phyloP scores from a whole-genome alignment of 2,888 invertebrate genomes.

The Diarsia dahlii region DNA sequence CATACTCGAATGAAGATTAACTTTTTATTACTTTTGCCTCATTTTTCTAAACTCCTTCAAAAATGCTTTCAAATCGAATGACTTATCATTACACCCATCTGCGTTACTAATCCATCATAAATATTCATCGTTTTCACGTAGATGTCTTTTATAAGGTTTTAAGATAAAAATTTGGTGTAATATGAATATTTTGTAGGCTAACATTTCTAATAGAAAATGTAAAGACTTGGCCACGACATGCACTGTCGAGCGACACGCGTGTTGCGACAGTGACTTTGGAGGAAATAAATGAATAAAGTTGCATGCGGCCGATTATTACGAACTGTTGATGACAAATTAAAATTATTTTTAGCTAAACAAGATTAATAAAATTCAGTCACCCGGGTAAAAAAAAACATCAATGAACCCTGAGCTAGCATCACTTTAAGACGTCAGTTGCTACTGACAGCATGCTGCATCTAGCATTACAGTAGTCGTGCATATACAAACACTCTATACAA shows the following conservation, averaged over 20 bases:
- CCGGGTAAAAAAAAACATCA: not conserved
- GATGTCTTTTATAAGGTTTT: slow-evolving; percentile 6
- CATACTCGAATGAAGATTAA: not conserved
- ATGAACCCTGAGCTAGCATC: not conserved
- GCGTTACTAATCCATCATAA: slow-evolving; percentile 16
- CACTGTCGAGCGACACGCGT: not conserved
- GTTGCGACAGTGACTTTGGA: not conserved
- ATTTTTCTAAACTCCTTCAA: not conserved
- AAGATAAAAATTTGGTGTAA: slow-evolving; percentile 1
- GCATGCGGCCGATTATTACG: not conserved
- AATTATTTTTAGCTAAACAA: no score
- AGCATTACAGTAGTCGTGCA: not conserved
- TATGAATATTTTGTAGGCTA: slow-evolving; percentile 9
- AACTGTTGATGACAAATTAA: no score
- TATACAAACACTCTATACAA: no score
- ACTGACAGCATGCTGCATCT: no score
- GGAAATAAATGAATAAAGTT: not conserved
- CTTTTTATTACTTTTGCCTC: not conserved
- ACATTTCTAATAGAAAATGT: not conserved
- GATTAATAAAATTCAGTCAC: no score
- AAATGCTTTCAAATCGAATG: slow-evolving; percentile 4
- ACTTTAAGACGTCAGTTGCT: not conserved
- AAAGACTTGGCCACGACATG: not conserved
- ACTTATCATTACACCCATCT: slow-evolving; percentile 4
- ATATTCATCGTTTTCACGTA: slow-evolving; percentile 21